phyloP scores from a whole-genome alignment of 2,888 invertebrate genomes.

The Euplagia quadripunctaria region DNA sequence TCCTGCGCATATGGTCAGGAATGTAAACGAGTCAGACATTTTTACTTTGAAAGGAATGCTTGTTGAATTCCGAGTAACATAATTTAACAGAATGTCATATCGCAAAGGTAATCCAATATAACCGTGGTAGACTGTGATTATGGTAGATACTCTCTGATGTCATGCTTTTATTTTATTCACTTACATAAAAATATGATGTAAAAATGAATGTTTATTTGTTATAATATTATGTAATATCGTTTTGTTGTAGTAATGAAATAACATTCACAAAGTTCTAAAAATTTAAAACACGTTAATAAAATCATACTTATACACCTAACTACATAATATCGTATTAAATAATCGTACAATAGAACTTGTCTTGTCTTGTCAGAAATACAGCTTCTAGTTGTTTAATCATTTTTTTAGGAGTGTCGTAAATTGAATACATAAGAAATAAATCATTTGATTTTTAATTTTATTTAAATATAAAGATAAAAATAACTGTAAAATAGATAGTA shows the following conservation, averaged over 20 bases:
- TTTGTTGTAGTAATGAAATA: too few relatives aligned
- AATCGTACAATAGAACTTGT: too few relatives aligned
- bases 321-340: too few relatives aligned
- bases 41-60: background rate
- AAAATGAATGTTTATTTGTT: background rate
- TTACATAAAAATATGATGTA: too few relatives aligned
- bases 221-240: too few relatives aligned
- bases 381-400: background rate
- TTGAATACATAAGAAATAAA: too few relatives aligned
- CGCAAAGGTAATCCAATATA: background rate
- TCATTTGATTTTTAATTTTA: background rate
- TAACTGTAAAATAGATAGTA: background rate
- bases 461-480: background rate
- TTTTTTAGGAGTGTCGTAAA: too few relatives aligned
- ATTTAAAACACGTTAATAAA: too few relatives aligned
- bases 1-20: background rate
- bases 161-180: background rate
- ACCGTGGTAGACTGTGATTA: background rate
- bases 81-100: background rate
- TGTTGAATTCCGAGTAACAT: background rate
- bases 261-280: too few relatives aligned
- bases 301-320: too few relatives aligned
- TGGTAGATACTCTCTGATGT: background rate
- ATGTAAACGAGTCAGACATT: background rate
- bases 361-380: too few relatives aligned